Evolutionary conservation across 2,113 vertebrate species (phyloP).

Genomic region (Pogona vitticeps): DNA sequence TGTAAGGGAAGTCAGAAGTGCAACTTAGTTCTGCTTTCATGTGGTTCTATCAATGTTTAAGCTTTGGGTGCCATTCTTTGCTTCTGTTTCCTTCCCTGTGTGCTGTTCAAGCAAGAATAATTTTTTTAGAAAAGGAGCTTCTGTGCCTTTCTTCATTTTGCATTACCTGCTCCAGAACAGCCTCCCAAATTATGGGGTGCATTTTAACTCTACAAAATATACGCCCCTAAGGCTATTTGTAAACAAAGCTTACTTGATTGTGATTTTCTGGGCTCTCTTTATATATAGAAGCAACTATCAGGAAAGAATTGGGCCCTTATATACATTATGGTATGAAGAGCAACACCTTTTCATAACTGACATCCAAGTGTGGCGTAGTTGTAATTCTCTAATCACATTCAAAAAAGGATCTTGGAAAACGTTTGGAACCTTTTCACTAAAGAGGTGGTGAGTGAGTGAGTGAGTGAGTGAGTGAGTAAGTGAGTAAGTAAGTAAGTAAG

Average conservation of each 20-base stretch:
- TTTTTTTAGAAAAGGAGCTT: too few relatives aligned
- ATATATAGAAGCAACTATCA: background rate
- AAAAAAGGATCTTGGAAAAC: background rate
- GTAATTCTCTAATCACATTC: background rate
- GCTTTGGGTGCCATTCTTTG: too few relatives aligned
- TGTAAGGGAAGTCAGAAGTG: background rate
- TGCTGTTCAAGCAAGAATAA: too few relatives aligned
- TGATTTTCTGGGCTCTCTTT: background rate
- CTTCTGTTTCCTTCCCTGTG: too few relatives aligned
- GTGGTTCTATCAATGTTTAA: background rate
- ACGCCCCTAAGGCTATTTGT: background rate
- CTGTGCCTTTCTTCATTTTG: background rate
- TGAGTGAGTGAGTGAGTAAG: too few relatives aligned
- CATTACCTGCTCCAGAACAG: background rate
- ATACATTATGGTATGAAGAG: background rate
- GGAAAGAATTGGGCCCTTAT: background rate
- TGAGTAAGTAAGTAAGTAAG: too few relatives aligned
- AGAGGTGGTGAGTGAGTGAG: too few relatives aligned
- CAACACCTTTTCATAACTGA: background rate
- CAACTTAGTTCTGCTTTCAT: background rate
- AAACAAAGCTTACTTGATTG: background rate
- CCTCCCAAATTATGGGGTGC: background rate
- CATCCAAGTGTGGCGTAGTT: background rate
- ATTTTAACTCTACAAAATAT: background rate
- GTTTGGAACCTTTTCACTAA: accelerated